A percentile compares a stretch with the other conserved stretches of the same genome.
Evolutionary conservation across 1,140 invertebrate species (phyloP).

Genomic region (Dendrolimus punctatus): DNA sequence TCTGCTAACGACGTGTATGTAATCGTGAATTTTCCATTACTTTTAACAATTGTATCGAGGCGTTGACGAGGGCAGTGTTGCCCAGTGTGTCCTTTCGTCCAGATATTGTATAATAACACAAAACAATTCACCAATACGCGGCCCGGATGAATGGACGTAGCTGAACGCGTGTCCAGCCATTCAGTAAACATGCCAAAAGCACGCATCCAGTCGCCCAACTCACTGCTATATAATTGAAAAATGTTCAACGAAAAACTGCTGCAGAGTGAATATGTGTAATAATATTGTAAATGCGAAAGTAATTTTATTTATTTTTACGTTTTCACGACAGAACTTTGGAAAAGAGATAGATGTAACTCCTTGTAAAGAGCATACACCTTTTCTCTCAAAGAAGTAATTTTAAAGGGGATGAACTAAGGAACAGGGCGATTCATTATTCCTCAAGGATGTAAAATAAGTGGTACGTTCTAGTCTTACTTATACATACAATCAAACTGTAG

Average conservation of each 20-base stretch:
- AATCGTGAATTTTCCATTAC: background rate
- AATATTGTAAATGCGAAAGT: too few relatives aligned
- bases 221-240: constrained; percentile 28
- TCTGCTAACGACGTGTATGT: background rate
- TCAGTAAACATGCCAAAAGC: constrained; percentile 60
- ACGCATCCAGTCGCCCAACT: constrained; percentile 24
- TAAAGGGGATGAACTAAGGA: too few relatives aligned
- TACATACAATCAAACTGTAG: too few relatives aligned
- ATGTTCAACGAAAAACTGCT: constrained; percentile 42
- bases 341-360: too few relatives aligned
- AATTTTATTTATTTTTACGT: too few relatives aligned
- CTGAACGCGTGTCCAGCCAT: constrained; percentile 41
- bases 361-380: too few relatives aligned
- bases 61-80: constrained; percentile 29
- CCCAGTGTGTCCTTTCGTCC: constrained; percentile 39
- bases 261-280: constrained; percentile 33
- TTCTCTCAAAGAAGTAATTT: too few relatives aligned
- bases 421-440: too few relatives aligned
- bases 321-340: too few relatives aligned
- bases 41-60: constrained; percentile 9
- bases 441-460: too few relatives aligned
- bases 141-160: constrained; percentile 42
- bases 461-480: too few relatives aligned
- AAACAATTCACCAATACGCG: constrained; percentile 37
- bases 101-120: constrained; percentile 63